phyloP scores from a whole-genome alignment of 2,797 vertebrate genomes.

The Galaxias olidus region DNA sequence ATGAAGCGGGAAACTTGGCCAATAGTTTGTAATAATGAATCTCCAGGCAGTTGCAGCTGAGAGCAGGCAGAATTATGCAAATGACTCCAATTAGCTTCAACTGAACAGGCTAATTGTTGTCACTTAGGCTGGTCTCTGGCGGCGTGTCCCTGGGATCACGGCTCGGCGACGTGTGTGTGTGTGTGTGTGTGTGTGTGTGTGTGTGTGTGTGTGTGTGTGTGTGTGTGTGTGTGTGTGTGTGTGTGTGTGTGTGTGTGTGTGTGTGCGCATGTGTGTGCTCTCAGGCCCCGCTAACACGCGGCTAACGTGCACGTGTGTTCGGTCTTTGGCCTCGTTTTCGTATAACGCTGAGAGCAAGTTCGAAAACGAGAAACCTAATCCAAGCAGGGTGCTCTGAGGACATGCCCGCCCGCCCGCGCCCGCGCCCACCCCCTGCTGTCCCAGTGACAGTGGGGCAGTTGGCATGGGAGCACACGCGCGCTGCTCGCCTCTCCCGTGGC shows the following conservation, averaged over 20 bases:
- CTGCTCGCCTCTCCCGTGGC: neutral
- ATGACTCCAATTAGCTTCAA: constrained; percentile 73
- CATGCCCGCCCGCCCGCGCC: constrained; percentile 9
- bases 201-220: constrained; percentile 9
- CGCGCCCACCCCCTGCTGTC: constrained; percentile 10
- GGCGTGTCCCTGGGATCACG: constrained; percentile 42
- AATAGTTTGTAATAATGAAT: constrained; percentile 17
- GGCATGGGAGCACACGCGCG: constrained; percentile 58
- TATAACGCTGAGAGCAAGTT: constrained; percentile 36
- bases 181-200: constrained; percentile 5
- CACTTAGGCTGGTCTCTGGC: constrained; percentile 63
- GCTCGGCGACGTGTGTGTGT: constrained; percentile 32
- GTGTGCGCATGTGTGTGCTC: constrained; percentile 24
- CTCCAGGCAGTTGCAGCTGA: constrained; percentile 50
- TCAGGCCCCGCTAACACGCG: neutral
- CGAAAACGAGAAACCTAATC: constrained; percentile 24
- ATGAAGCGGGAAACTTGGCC: neutral
- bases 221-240: constrained; percentile 1
- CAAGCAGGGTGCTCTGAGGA: constrained; percentile 19
- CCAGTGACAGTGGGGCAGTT: constrained; percentile 40
- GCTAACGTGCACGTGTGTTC: too few relatives aligned
- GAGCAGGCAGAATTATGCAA: constrained; percentile 62
- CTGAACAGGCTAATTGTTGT: constrained; percentile 73
- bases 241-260: constrained; percentile 1
- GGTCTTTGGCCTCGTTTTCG: constrained; percentile 11